Evolutionary conservation across 2,888 invertebrate species (phyloP), one percentile per base, ranked within the genome.

Genomic region (Stegana nigrithorax): DNA sequence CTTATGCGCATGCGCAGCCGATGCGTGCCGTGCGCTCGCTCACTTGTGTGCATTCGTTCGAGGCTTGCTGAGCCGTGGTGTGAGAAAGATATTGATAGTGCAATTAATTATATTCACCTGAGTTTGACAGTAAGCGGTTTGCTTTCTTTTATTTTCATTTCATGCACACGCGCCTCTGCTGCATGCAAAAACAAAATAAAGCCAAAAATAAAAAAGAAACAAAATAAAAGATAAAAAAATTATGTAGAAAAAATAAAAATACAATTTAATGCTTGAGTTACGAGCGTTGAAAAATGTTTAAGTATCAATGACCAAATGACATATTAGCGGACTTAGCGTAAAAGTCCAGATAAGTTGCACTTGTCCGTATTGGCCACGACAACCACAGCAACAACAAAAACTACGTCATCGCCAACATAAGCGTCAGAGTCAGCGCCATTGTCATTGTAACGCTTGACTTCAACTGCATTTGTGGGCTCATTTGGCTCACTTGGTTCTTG

Each of bases 311-410:
- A 77, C 80, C 80, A 80, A 76, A 80, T 76, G 76, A 76, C 76
- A 76, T 76, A 80, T 76, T 76, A 80, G 80, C 76, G 77, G 75
- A 71, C 77, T 80, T 80, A 80, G 79, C 78, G 79, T 77, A 80
- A 80, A 78, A 78, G 78, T 72, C 66, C 69, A 77, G 75, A 76
- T 76, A 76, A 78, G 73, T 80, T 76, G 75, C 78, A 80, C 77
- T 71, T 53, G 12, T 23, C 36, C 76, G 70, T 67, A 67, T 64
- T 73, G 73, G 74, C 78, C 66, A 71, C 55, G 57, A 39, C 51
- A 27, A 29, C 23, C 51, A 50, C 53, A 14, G 39, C 14, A 8
- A 10, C 7, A n/a, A 69, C 27, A 44, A 32, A 51, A 53, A 44
- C 57, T 21, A n/a, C 12, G n/a, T 29, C 19, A 44, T 2, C 61